Percentiles rank a stretch among this genome's conserved stretches.
Evolutionary conservation across 2,113 vertebrate species (phyloP).

Genomic region (Proteles cristata): DNA sequence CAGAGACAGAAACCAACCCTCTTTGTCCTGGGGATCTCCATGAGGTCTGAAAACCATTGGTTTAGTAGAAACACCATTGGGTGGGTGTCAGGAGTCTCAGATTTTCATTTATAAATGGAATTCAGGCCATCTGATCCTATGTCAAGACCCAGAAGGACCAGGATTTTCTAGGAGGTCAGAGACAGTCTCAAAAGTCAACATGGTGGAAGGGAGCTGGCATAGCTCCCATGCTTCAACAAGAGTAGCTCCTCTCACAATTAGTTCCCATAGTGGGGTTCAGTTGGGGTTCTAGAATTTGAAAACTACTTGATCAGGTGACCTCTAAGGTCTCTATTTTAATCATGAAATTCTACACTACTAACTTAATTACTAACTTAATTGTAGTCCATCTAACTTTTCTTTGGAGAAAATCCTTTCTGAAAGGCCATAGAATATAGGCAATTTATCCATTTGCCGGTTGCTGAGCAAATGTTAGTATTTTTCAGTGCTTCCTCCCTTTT

Average conservation of each 20-base stretch:
- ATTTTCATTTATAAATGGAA: background rate
- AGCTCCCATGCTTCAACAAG: background rate
- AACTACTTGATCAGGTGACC: background rate
- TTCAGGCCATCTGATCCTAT: background rate
- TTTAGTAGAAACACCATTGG: background rate
- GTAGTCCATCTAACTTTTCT: background rate
- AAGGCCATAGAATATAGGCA: background rate
- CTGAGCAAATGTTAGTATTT: slow-evolving; percentile 15
- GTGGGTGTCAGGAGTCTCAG: background rate
- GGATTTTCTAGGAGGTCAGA: background rate
- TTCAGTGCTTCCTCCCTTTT: background rate
- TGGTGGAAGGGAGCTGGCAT: background rate
- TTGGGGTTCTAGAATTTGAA: background rate
- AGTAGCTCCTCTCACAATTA: background rate
- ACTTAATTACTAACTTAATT: background rate
- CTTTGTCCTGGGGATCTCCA: background rate
- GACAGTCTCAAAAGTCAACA: background rate
- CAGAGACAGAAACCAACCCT: background rate
- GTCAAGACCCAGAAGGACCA: background rate
- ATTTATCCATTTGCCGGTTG: slow-evolving; percentile 22
- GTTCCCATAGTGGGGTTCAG: background rate
- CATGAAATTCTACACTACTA: background rate
- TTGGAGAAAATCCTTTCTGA: background rate
- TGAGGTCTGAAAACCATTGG: background rate
- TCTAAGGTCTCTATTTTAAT: background rate